Conservation (phyloP, 2,888 invertebrate species). For the Dasysyrphus tricinctus region DNA sequence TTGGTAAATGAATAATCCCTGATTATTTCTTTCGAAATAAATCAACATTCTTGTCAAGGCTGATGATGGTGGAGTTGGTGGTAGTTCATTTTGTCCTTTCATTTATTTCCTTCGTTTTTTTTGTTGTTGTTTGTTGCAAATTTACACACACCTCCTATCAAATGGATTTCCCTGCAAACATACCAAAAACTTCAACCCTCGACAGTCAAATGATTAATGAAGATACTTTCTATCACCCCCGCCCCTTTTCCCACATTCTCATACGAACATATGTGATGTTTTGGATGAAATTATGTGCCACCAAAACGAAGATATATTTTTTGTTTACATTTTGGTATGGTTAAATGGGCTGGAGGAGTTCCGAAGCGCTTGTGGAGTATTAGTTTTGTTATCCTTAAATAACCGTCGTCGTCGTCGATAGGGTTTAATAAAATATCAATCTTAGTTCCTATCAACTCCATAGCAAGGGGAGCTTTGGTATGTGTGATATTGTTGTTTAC, state of each 20-base stretch:
- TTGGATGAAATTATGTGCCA: constrained; percentile 66
- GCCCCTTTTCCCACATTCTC: background rate
- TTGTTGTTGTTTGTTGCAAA: background rate
- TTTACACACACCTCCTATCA: constrained; percentile 20
- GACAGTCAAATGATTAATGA: constrained; percentile 71
- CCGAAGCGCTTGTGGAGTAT: constrained; percentile 44
- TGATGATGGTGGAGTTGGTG: constrained; percentile 17
- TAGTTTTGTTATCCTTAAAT: constrained; percentile 56
- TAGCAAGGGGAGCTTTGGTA: constrained; percentile 6
- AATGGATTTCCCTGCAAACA: background rate
- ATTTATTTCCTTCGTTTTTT: constrained; percentile 16
- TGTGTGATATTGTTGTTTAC: constrained; percentile 48
- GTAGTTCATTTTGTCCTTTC: constrained; percentile 50
- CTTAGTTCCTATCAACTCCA: background rate
- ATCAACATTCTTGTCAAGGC: constrained; percentile 67
- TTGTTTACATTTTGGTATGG: background rate
- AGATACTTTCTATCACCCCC: constrained; percentile 41
- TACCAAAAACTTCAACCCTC: background rate
- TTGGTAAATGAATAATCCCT: constrained; percentile 70
- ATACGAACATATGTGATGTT: constrained; percentile 58
- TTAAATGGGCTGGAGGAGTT: background rate
- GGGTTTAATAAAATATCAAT: constrained; percentile 52
- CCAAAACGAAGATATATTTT: constrained; percentile 49
- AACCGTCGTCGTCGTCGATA: constrained; percentile 56
- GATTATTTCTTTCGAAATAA: constrained; percentile 71